Evolutionary conservation across 2,888 invertebrate species (phyloP), one percentile per base, ranked within the genome.

Genomic region (Conus canariensis): DNA sequence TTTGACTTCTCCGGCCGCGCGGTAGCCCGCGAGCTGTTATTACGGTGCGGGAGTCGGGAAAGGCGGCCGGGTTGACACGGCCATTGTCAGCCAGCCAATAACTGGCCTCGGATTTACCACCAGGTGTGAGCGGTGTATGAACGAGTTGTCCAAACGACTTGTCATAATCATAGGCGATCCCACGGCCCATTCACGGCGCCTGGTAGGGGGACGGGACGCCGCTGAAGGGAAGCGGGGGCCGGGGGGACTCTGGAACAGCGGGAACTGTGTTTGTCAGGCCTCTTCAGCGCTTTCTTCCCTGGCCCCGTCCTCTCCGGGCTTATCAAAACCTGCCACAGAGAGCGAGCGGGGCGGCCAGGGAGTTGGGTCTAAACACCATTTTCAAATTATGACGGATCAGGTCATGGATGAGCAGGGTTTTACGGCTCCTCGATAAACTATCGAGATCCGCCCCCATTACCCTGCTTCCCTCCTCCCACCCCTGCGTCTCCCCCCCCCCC

Each of bases 141-240:
- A 16, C 10, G 58, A 59, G 85, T 59, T 59, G 85, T 85, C 58
- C n/a, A 14, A 22, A 16, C n/a, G 85, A 85, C 22, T 85, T 85
- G 85, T 85, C n/a, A 85, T 85, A 85, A 85, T 85, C 59, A 85
- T n/a, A 59, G 58, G 59, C 85, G n/a, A 59, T n/a, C 25, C 60
- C 85, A 85, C 59, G 58, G 59, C 59, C 85, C 59, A 59, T 85
- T 85, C 85, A 85, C 59, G 5, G 59, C 22, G n/a, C 59, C 70
- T 22, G 70, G 70, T 70, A 70, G 22, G 70, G 70, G 70, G 16
- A 22, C 19, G 22, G 70, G 70, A 22, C 19, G 70, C 7, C 19
- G 70, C 8, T 22, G 85, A 56, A n/a, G 85, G 59, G 25, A 14
- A 59, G 7, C 5, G 12, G 16, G 64, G 64, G 64, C 64, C 64